Conservation (phyloP, 2,797 vertebrate species). For the Adrianichthys oophorus region DNA sequence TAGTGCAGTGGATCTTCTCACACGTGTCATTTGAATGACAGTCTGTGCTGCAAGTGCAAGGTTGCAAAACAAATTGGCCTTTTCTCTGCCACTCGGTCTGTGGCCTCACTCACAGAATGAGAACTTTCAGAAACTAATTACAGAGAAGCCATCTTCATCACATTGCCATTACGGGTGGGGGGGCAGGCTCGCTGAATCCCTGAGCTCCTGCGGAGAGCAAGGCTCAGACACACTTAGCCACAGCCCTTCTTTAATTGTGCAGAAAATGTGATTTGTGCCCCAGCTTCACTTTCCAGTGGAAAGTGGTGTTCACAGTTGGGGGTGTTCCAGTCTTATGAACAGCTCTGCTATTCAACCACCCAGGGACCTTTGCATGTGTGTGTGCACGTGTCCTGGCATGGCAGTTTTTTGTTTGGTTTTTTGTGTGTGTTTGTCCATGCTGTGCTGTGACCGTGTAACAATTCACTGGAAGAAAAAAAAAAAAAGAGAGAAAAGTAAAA, state of each 20-base stretch:
- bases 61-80: conserved; percentile 66
- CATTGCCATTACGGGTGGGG: conserved; percentile 76
- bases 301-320: conserved; percentile 77
- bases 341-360: conserved; percentile 74
- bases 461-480: not conserved
- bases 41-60: conserved; percentile 43
- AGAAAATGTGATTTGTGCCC: conserved; percentile 86
- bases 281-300: conserved; percentile 77
- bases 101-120: conserved; percentile 68
- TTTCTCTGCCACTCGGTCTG: conserved; percentile 59
- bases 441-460: too few species aligned
- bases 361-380: conserved; percentile 48
- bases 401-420: conserved; percentile 27
- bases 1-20: not conserved
- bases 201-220: conserved; percentile 64
- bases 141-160: conserved; percentile 82
- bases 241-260: conserved; percentile 84
- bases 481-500: not conserved
- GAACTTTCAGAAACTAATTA: conserved; percentile 84
- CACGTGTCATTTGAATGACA: conserved; percentile 26
- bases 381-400: conserved; percentile 23
- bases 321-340: conserved; percentile 76
- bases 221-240: conserved; percentile 77
- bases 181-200: conserved; percentile 71
- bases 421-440: too few species aligned